phyloP scores from a whole-genome alignment of 2,113 vertebrate genomes.

The Corythornis cristatus region DNA sequence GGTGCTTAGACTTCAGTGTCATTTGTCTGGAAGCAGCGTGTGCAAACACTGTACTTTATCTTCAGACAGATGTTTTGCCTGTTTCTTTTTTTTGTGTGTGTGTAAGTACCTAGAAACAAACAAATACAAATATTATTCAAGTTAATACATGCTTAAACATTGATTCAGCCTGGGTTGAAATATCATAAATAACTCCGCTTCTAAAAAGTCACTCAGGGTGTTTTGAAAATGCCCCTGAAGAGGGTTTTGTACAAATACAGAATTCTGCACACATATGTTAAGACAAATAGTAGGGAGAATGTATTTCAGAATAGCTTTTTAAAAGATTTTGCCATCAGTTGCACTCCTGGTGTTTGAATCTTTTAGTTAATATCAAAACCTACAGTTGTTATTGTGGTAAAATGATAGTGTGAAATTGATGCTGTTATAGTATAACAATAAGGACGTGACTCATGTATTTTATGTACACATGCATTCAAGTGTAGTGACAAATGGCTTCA shows the following conservation, averaged over 20 bases:
- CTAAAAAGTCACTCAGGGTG: not conserved
- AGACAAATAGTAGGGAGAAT: not conserved
- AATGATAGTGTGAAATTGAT: conserved; percentile 84
- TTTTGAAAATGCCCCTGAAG: not conserved
- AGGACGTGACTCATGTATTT: conserved; percentile 83
- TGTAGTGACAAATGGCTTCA: conserved; percentile 85
- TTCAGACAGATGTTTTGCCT: not conserved
- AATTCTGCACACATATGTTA: not conserved
- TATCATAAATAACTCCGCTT: not conserved
- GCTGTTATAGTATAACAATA: conserved; percentile 83
- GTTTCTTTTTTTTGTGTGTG: not conserved
- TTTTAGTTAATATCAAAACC: conserved; percentile 76
- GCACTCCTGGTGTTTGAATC: conserved; percentile 45
- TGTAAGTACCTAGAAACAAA: not conserved
- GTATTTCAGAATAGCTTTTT: not conserved
- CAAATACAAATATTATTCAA: not conserved
- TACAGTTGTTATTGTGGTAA: conserved; percentile 76
- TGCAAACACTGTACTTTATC: not conserved
- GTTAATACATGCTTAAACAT: not conserved
- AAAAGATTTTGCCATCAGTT: conserved; percentile 33
- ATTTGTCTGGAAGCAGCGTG: not conserved
- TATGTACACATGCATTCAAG: conserved; percentile 83
- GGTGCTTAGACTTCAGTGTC: not conserved
- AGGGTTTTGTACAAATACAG: not conserved
- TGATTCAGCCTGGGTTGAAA: not conserved